Conservation (phyloP, 2,888 invertebrate species). For the Sinelater perroti region DNA sequence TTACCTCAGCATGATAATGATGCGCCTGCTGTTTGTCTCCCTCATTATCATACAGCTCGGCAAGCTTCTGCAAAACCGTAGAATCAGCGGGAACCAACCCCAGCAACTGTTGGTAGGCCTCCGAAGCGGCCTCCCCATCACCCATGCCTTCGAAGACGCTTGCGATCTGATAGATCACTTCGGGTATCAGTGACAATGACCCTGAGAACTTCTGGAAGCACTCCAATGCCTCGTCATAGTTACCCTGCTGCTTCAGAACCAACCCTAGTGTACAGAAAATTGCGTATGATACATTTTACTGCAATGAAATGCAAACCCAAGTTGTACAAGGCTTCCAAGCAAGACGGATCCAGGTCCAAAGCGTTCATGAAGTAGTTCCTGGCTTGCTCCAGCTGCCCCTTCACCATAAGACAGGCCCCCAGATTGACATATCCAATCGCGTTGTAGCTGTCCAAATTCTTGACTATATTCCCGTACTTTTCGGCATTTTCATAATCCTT, state of each 20-base stretch:
- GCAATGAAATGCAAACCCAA: constrained; percentile 65
- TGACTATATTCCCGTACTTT: constrained; percentile 77
- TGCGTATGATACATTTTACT: constrained; percentile 12
- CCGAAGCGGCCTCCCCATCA: constrained; percentile 69
- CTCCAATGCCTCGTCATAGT: constrained; percentile 78
- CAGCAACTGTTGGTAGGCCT: constrained; percentile 78
- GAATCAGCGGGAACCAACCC: constrained; percentile 90
- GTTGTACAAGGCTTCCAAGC: constrained; percentile 86
- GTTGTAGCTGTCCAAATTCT: constrained; percentile 79
- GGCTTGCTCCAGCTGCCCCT: constrained; percentile 75
- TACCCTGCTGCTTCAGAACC: constrained; percentile 73
- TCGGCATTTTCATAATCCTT: constrained; percentile 81
- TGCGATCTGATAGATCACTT: constrained; percentile 77
- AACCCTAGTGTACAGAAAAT: no score
- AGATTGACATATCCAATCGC: constrained; percentile 86
- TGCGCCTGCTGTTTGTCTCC: constrained; percentile 92
- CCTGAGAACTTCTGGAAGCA: constrained; percentile 79
- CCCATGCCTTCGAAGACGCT: constrained; percentile 76
- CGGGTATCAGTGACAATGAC: constrained; percentile 66
- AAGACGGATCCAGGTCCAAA: constrained; percentile 79
- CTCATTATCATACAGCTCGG: constrained; percentile 86
- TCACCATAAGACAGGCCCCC: constrained; percentile 79
- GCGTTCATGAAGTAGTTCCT: constrained; percentile 78
- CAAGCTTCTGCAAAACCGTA: constrained; percentile 86
- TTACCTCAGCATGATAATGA: constrained; percentile 82